phyloP scores from a whole-genome alignment of 2,888 invertebrate genomes.

The Platycheirus rosarum region DNA sequence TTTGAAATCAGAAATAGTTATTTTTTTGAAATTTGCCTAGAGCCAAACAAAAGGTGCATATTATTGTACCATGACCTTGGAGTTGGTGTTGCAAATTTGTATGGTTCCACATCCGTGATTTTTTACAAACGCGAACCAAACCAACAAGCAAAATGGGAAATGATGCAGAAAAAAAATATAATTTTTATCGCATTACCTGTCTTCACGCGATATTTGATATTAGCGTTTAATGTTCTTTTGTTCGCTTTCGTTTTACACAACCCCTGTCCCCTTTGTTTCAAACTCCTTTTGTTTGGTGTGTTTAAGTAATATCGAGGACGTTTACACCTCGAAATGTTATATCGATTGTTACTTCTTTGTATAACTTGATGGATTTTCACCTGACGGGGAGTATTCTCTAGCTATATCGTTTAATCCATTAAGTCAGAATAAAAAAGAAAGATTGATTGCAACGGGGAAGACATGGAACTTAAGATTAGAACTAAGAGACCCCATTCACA shows the following conservation, averaged over 20 bases:
- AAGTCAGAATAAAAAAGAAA: too few species aligned
- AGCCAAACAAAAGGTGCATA: slow-evolving; percentile 10
- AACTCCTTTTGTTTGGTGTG: slow-evolving; percentile 10
- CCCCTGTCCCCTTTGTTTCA: slow-evolving; percentile 24
- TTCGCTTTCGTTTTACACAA: slow-evolving; percentile 27
- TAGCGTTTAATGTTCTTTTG: slow-evolving; percentile 32
- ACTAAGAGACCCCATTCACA: too few species aligned
- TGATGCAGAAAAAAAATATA: slow-evolving; percentile 34
- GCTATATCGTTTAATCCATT: too few species aligned
- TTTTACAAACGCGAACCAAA: not conserved
- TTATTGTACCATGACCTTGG: slow-evolving; percentile 58
- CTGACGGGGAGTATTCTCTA: too few species aligned
- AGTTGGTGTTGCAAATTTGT: slow-evolving; percentile 48
- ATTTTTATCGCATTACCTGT: slow-evolving; percentile 50
- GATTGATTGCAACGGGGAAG: too few species aligned
- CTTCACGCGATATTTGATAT: slow-evolving; percentile 66
- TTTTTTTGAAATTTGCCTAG: not conserved
- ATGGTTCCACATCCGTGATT: slow-evolving; percentile 41
- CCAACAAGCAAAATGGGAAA: slow-evolving; percentile 1
- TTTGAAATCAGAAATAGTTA: slow-evolving; percentile 1
- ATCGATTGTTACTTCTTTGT: too few species aligned
- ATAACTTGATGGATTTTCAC: too few species aligned
- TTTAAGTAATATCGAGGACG: slow-evolving; percentile 15
- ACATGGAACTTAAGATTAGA: too few species aligned
- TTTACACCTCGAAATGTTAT: not conserved